Evolutionary conservation across 1,140 invertebrate species (phyloP).

Genomic region (Melipona quadrifasciata): DNA sequence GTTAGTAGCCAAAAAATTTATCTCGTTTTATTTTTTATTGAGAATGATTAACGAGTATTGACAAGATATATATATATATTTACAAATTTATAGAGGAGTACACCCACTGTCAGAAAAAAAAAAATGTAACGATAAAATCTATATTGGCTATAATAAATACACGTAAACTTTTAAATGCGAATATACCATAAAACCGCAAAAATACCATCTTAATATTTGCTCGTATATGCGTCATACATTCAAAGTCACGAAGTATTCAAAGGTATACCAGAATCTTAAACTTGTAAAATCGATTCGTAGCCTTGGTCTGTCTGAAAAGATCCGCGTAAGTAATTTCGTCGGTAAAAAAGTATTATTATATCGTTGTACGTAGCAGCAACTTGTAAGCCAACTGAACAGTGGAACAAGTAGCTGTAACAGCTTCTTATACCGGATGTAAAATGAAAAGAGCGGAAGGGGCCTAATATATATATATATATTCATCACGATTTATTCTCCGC

Average conservation of each 20-base stretch:
- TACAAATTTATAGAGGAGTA: neutral
- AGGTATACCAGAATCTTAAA: neutral
- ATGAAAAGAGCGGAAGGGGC: neutral
- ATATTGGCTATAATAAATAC: neutral
- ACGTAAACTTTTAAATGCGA: neutral
- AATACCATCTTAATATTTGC: neutral
- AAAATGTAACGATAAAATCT: slow-evolving; percentile 7
- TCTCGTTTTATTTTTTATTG: slow-evolving; percentile 21
- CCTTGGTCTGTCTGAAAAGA: neutral
- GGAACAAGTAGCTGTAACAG: neutral
- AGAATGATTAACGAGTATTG: slow-evolving; percentile 23
- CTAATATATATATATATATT: neutral
- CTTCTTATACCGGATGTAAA: slow-evolving; percentile 12
- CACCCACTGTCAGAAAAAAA: too few species aligned
- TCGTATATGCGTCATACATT: neutral
- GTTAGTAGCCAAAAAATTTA: neutral
- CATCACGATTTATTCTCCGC: slow-evolving; percentile 29
- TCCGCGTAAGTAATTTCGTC: neutral
- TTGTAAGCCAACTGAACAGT: neutral
- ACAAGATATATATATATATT: slow-evolving; percentile 1
- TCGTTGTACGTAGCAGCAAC: neutral
- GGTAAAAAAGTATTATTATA: neutral
- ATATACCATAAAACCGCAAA: neutral
- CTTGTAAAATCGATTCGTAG: too few species aligned
- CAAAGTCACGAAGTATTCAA: neutral